Evolutionary conservation across 2,797 vertebrate species (phyloP).

Genomic region (Molossus alvarezi): DNA sequence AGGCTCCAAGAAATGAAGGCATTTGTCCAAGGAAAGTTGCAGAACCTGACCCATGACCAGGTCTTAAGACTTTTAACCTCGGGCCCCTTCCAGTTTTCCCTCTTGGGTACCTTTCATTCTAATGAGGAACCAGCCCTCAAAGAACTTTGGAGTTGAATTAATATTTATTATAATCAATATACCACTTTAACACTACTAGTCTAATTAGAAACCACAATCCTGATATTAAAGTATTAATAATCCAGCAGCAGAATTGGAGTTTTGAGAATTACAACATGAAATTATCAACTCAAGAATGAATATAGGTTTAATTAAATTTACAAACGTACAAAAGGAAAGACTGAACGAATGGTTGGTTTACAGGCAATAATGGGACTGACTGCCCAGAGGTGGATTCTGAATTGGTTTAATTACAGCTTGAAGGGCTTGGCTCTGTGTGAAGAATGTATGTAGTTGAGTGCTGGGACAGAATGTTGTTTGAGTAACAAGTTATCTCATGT

Average conservation of each 20-base stretch:
- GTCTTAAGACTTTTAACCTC: neutral
- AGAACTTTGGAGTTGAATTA: neutral
- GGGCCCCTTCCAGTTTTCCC: conserved; percentile 12
- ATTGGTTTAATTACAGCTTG: neutral
- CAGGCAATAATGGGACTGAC: neutral
- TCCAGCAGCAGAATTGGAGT: neutral
- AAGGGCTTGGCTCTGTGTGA: neutral
- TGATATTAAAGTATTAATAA: neutral
- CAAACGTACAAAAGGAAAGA: neutral
- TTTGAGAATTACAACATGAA: conserved; percentile 45
- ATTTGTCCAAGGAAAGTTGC: neutral
- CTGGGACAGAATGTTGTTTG: neutral
- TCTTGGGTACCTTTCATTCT: conserved; percentile 12
- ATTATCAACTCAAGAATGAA: conserved; percentile 44
- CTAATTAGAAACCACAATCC: conserved; percentile 38
- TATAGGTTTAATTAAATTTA: neutral
- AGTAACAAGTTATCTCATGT: neutral
- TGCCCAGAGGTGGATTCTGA: neutral
- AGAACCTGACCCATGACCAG: neutral
- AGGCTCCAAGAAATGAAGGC: conserved; percentile 50
- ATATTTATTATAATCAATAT: conserved; percentile 10
- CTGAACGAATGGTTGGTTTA: neutral
- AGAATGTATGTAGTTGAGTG: neutral
- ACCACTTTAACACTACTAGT: neutral
- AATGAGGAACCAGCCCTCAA: conserved; percentile 43